phyloP scores from a whole-genome alignment of 1,140 invertebrate genomes.

The Diorhabda carinulata region DNA sequence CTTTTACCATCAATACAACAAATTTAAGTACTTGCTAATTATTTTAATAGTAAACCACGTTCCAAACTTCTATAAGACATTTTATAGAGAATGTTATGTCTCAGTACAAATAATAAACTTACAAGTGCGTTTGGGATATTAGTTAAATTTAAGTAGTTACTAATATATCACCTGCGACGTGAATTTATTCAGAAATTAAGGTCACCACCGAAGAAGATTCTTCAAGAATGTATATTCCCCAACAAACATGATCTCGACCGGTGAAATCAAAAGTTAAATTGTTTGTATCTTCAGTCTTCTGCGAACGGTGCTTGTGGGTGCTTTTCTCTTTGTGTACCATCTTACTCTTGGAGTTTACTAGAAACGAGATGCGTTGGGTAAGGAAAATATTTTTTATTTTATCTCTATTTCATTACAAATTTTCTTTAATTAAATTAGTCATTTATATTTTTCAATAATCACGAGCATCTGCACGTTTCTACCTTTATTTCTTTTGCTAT shows the following conservation, averaged over 20 bases:
- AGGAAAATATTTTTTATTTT: background rate
- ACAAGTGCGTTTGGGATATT: background rate
- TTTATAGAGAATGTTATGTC: no score
- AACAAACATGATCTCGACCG: slow-evolving; percentile 10
- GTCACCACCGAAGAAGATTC: slow-evolving; percentile 11
- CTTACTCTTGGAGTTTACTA: background rate
- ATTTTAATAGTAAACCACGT: no score
- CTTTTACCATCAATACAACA: no score
- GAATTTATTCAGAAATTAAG: slow-evolving; percentile 10
- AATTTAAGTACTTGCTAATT: no score
- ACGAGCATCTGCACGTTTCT: no score
- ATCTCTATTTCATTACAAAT: no score
- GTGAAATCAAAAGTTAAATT: slow-evolving; percentile 11
- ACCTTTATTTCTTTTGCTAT: no score
- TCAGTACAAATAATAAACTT: no score
- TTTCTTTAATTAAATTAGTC: no score
- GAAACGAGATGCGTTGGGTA: slow-evolving; percentile 9
- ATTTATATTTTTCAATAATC: no score
- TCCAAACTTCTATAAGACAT: no score
- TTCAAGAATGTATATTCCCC: slow-evolving; percentile 7
- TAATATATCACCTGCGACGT: slow-evolving; percentile 10
- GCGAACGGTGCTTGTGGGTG: slow-evolving; percentile 13
- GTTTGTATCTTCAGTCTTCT: slow-evolving; percentile 11
- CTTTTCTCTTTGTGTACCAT: slow-evolving; percentile 10
- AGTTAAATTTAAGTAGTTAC: background rate